Evolutionary conservation across 1,140 invertebrate species (phyloP), one percentile per base, ranked within the genome.

Genomic region (Drosophila cardini): DNA sequence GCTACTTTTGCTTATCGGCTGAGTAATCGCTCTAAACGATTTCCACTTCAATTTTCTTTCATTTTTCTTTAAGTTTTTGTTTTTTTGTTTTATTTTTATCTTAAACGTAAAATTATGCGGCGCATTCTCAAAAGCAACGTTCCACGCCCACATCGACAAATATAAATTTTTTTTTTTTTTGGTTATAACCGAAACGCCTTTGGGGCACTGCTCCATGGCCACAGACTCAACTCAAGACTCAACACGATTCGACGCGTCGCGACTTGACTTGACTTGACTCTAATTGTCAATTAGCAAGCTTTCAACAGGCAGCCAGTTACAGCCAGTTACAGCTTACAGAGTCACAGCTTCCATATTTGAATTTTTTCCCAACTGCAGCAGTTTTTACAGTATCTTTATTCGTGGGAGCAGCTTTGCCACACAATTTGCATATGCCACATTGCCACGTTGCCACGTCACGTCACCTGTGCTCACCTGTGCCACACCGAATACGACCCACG

Each of bases 211-310:
- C 32, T 61, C 48, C 56, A 64, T 57, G 55, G 61, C 67, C 61
- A 78, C 38, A 48, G 36, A 42, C 48, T 53, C 30, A 13, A 32
- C 21, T 16, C 42, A 50, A n/a, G n/a, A 80, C 72, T 68, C 65
- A 61, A 36, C 77, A 57, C 43, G 58, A 62, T 45, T 46, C 26
- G 18, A 36, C 77, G 57, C 43, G 58, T 48, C 58, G 34, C 26
- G 18, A 46, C 42, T 46, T 42, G 18, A 42, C 21, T 58, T 18
- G 64, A 56, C 53, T 56, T 60, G 64, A 30, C 67, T 63, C 40
- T 76, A 86, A 86, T 81, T 82, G 82, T 73, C 82, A 86, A 86
- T 86, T 86, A 86, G 82, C 82, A 71, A 75, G 78, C 82, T 86
- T 86, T 86, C 82, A 86, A 73, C 82, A 57, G 61, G 61, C 68